These are phyloP conservation scores for Cylindroiulus punctatus DNA, from an alignment of 2,888 invertebrate species.

Conservation along the genomic window DNA sequence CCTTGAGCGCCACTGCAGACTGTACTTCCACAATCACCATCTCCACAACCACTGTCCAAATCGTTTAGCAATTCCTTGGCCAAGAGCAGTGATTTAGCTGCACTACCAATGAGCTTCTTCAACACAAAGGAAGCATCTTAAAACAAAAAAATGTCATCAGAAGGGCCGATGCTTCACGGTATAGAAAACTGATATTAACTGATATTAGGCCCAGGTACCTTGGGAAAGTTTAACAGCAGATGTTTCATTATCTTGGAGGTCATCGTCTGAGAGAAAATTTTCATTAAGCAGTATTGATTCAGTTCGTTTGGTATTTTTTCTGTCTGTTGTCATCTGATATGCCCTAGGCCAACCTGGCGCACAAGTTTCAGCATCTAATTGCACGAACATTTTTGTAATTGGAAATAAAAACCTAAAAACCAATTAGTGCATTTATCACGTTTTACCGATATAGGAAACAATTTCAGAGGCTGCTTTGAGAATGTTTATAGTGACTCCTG, in stretches of 20 bases:
- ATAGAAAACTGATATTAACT: background rate
- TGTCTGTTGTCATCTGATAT: conserved; percentile 60
- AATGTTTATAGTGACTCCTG: conserved; percentile 80
- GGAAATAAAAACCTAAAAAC: too few relatives aligned
- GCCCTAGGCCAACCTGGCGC: conserved; percentile 73
- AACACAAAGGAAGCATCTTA: background rate
- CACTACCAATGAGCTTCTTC: conserved; percentile 56
- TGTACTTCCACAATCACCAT: conserved; percentile 80
- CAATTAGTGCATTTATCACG: background rate
- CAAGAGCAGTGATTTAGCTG: conserved; percentile 70
- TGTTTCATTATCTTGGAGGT: background rate
- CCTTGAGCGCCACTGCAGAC: conserved; percentile 69
- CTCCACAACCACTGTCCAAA: conserved; percentile 77
- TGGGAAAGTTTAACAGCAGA: background rate
- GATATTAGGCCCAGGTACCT: background rate
- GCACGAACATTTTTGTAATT: too few relatives aligned
- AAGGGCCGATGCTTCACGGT: too few relatives aligned
- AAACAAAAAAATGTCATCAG: background rate
- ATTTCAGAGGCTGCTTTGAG: conserved; percentile 63
- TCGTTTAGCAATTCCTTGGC: conserved; percentile 72
- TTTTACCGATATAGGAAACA: conserved; percentile 56
- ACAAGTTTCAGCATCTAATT: conserved; percentile 70
- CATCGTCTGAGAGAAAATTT: background rate
- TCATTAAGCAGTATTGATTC: background rate
- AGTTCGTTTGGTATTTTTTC: conserved; percentile 49